These are phyloP conservation scores for Calvadosia cruxmelitensis DNA, from an alignment of 30 jellyfish, hydroid and myxozoan species.

Conservation along the genomic window DNA sequence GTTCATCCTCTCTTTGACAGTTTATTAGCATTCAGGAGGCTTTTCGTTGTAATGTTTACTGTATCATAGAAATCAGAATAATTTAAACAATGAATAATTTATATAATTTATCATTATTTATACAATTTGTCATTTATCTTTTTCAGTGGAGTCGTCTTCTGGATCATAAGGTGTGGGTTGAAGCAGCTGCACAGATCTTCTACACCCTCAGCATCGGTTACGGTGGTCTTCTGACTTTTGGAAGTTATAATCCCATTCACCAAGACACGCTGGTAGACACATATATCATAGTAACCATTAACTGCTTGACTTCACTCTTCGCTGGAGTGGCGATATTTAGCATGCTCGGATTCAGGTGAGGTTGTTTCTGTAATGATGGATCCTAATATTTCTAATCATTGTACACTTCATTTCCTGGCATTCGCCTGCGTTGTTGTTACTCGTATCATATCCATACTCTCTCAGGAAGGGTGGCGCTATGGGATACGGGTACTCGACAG, in stretches of 20 bases:
- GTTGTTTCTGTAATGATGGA: no score
- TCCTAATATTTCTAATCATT: no score
- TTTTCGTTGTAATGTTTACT: no score
- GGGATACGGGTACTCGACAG: no score
- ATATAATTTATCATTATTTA: neutral
- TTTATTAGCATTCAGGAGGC: no score
- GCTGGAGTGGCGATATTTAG: conserved; percentile 83
- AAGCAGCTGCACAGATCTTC: conserved; percentile 88
- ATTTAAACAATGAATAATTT: no score
- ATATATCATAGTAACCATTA: conserved; percentile 38
- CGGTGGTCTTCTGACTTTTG: conserved; percentile 81
- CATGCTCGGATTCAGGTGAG: conserved; percentile 83
- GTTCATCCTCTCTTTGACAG: no score
- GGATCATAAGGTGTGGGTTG: conserved; percentile 79
- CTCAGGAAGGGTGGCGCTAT: no score
- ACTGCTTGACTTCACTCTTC: conserved; percentile 63
- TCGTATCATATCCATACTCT: no score
- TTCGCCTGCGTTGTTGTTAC: no score
- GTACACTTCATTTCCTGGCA: no score
- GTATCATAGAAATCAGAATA: no score
- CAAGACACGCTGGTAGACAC: conserved; percentile 58
- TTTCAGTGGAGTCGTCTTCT: conserved; percentile 52
- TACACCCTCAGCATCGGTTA: conserved; percentile 68
- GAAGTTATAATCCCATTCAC: conserved; percentile 76
- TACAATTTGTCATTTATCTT: neutral